Base-by-base conservation (phyloP, 2,888 invertebrate species). In the Eupithecia pulchellata region DNA sequence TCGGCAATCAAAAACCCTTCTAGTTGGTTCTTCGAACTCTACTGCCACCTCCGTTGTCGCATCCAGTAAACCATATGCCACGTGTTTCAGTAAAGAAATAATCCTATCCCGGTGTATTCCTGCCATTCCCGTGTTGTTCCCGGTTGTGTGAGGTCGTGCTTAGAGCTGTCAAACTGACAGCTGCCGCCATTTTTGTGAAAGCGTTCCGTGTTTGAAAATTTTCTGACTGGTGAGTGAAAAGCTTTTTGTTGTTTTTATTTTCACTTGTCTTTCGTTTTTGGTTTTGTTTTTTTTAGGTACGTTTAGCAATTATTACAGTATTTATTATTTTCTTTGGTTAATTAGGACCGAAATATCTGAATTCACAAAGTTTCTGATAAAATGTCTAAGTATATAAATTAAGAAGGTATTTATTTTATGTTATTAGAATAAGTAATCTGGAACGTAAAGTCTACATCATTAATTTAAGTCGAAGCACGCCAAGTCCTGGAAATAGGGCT, bases 51-150 rank as follows among this genome's bases (percentile, higher is more conserved):
- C 9, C 3, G 52, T 52, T 52, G 55, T 17, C 68, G 2, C 4
- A 58, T 72, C 72, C 66, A 75, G 73, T 62, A 13, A 20, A 63
- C 6, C 6, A 27, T 34, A 74, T 4, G 62, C 76, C 73, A 68
- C 67, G 78, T 78, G 81, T 84, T 89, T 86, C 84, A 88, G 84
- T 84, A 81, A 82, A 82, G 84, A 86, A 88, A 81, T 82, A 87
- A 87, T 85, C 82, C 82, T 47, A 69, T 88, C 88, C 89, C 84
- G 85, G 80, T 80, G 81, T 84, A 86, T 84, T 86, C 82, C 84
- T 85, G 84, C 88, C 91, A 93, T 89, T 93, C 87, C 89, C 82
- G 84, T 81, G 81, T 79, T 78, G 79, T 82, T 79, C 84, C 79
- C 82, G 82, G 91, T 88, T 84, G 91, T 86, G 85, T 82, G 74